These are phyloP conservation scores for Drosophila emarginata DNA, from an alignment of 2,888 invertebrate species.

Conservation along the genomic window DNA sequence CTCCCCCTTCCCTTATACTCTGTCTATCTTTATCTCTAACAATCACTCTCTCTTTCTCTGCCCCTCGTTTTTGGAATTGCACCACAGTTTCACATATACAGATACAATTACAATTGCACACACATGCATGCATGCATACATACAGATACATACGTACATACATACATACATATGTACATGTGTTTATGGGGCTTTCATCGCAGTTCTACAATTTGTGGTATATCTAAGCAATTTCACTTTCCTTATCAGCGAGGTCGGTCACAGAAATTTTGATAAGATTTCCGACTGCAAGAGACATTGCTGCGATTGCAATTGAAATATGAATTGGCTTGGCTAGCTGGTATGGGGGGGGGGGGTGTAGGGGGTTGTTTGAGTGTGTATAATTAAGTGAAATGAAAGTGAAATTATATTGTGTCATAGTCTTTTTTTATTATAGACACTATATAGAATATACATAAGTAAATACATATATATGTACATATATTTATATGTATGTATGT, in stretches of 20 bases:
- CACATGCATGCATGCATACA: background rate
- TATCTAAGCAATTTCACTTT: constrained; percentile 59
- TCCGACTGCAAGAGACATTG: constrained; percentile 43
- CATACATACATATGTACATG: too few relatives aligned
- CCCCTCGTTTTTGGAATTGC: background rate
- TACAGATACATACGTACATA: background rate
- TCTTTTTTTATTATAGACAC: constrained; percentile 39
- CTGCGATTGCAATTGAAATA: constrained; percentile 55
- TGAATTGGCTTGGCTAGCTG: background rate
- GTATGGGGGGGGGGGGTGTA: background rate
- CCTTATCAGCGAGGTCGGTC: constrained; percentile 63
- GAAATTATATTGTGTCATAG: constrained; percentile 63
- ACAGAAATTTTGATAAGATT: constrained; percentile 59
- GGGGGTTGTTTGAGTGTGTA: background rate
- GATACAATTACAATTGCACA: background rate
- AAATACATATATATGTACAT: constrained; percentile 3
- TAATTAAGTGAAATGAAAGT: constrained; percentile 33
- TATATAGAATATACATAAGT: background rate
- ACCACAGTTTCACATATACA: background rate
- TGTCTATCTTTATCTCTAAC: too few relatives aligned
- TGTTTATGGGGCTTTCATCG: too few relatives aligned
- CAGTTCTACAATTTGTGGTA: background rate
- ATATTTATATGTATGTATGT: background rate
- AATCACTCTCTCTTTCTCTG: background rate
- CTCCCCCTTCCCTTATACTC: background rate